Base-by-base conservation (phyloP, 1,140 invertebrate genomes). In the Drosophila novamexicana region DNA sequence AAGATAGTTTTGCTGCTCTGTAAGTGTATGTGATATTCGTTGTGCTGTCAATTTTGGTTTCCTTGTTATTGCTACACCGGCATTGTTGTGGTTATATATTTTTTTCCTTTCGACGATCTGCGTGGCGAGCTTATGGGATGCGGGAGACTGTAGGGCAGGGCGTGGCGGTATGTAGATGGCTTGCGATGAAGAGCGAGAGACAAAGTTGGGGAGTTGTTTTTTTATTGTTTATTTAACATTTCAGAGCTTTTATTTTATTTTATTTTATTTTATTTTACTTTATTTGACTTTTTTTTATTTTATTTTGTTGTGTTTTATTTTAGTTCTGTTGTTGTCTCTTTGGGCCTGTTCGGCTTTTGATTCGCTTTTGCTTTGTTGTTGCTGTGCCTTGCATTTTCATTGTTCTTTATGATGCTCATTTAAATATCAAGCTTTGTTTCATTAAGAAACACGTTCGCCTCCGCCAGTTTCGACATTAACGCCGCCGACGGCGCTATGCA, bases 391-490 rank as follows among this genome's bases (percentile, higher is more conserved):
- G 76, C 84, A 88, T 88, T 88, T 88, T 83, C 83, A 88, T 88
- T 88, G 83, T 89, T 88, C 83, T 88, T 89, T 88, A 88, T 89
- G 83, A 83, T 71, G 76, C 83, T 83, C 84, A 88, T 88, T 88
- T 88, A 88, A 88, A 86, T 89, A 89, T 83, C 83, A 88, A 88
- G 83, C 83, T 88, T 88, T 88, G 83, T 88, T 88, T 88, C 83
- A 88, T 88, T 89, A 88, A 88, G 84, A 88, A 88, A 88, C 83
- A 88, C 84, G 83, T 89, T 89, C 76, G 76, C 81, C 79, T 80
- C 76, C 80, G 83, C 84, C 83, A 83, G 88, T 88, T 86, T 79
- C 54, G 73, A 89, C 83, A 88, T 88, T 88, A 88, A 88, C 82
- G 82, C 83, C 83, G 82, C 83, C 82, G 83, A 85, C 82, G 82